Conservation (phyloP, 2,797 vertebrate species). For the Falco peregrinus region DNA sequence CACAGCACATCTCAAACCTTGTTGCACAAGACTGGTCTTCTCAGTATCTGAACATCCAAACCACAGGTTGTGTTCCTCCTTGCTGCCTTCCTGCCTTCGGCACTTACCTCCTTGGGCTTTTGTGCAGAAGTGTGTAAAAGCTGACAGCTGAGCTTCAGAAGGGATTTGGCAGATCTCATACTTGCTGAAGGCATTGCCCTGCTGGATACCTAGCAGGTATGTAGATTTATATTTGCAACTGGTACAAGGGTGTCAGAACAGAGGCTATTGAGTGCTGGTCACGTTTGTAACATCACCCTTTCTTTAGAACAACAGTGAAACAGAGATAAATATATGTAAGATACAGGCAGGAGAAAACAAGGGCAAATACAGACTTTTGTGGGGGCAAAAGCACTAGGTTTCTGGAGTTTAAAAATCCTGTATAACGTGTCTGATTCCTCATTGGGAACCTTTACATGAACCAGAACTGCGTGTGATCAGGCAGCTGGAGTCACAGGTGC, state of each 20-base stretch:
- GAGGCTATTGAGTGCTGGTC: not conserved
- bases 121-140: not conserved
- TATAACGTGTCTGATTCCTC: not conserved
- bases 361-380: not conserved
- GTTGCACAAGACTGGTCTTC: not conserved
- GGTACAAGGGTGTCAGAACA: not conserved
- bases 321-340: not conserved
- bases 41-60: not conserved
- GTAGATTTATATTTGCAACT: not conserved
- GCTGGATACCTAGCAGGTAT: not conserved
- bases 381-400: not conserved
- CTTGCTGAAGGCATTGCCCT: not conserved
- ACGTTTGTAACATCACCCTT: not conserved
- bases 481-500: not conserved
- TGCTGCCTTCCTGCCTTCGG: accelerated
- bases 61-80: too few species aligned
- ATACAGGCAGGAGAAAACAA: not conserved
- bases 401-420: not conserved
- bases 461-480: not conserved
- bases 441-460: not conserved
- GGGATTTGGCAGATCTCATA: not conserved
- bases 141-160: not conserved
- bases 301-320: not conserved
- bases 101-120: accelerated
- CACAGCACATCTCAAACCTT: not conserved